Conservation (phyloP, 2,888 invertebrate species). For the Limnephilus rhombicus region DNA sequence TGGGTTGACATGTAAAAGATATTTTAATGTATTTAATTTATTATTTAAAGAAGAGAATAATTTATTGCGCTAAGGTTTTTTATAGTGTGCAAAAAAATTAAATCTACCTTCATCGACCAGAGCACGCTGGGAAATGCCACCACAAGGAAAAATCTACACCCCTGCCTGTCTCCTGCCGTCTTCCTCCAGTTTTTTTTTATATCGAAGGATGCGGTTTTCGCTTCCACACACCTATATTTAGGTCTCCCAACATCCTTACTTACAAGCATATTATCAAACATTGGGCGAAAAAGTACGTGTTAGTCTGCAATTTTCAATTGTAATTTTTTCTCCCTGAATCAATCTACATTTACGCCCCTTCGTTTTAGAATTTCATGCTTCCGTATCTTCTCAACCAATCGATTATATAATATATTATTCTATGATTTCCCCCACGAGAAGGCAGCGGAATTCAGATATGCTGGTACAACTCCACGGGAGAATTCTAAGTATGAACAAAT, state of each 20-base stretch:
- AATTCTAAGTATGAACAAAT: not conserved
- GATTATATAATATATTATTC: not conserved
- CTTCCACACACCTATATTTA: not conserved
- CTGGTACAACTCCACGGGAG: not conserved
- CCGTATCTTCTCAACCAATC: not conserved
- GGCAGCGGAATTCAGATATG: not conserved
- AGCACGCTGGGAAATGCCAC: too few species aligned
- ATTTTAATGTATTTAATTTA: too few species aligned
- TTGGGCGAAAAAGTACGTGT: not conserved
- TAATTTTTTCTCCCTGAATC: not conserved
- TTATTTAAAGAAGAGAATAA: too few species aligned
- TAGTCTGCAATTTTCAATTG: not conserved
- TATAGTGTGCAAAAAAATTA: too few species aligned
- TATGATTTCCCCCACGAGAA: not conserved
- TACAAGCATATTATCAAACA: not conserved
- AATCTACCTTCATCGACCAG: too few species aligned
- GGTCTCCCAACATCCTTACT: not conserved
- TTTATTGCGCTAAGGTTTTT: too few species aligned
- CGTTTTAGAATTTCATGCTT: not conserved
- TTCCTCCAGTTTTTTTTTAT: too few species aligned
- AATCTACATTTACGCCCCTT: not conserved
- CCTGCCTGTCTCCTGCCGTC: too few species aligned
- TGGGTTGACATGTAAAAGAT: too few species aligned
- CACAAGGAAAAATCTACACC: too few species aligned
- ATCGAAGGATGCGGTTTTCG: too few species aligned